phyloP scores from a whole-genome alignment of 92 coral and sea anemone species.

The Montipora capitata region DNA sequence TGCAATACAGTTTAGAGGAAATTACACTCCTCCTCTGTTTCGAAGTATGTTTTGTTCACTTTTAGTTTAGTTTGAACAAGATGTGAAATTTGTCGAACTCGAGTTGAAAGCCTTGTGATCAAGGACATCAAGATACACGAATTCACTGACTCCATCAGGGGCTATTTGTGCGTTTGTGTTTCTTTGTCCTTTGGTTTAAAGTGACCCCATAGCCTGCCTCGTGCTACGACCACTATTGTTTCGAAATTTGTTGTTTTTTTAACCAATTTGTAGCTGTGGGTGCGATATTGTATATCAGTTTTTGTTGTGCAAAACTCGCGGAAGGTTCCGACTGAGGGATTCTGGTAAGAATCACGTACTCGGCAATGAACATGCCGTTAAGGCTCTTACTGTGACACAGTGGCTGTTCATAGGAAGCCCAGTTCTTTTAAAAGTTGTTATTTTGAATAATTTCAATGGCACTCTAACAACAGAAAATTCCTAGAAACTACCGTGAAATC shows the following conservation, averaged over 20 bases:
- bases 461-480: not conserved
- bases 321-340: constrained; percentile 31
- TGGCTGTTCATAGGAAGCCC: not conserved
- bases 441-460: not conserved
- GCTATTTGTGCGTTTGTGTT: not conserved
- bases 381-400: not conserved
- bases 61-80: too few species aligned
- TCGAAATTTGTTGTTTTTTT: constrained; percentile 23
- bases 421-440: too few species aligned
- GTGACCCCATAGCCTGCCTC: constrained; percentile 44
- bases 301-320: constrained; percentile 20
- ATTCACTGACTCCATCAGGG: too few species aligned
- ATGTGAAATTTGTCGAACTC: too few species aligned
- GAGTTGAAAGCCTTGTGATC: too few species aligned
- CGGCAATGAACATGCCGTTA: not conserved
- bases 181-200: constrained; percentile 25
- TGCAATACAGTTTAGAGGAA: not conserved
- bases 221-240: constrained; percentile 19
- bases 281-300: constrained; percentile 14
- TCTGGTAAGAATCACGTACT: constrained; percentile 30
- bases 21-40: too few species aligned
- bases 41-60: too few species aligned
- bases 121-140: too few species aligned
- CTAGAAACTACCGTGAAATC: not conserved
- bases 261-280: constrained; percentile 33